Conservation (phyloP, 2,888 invertebrate species). For the Drosophila niveifrons region DNA sequence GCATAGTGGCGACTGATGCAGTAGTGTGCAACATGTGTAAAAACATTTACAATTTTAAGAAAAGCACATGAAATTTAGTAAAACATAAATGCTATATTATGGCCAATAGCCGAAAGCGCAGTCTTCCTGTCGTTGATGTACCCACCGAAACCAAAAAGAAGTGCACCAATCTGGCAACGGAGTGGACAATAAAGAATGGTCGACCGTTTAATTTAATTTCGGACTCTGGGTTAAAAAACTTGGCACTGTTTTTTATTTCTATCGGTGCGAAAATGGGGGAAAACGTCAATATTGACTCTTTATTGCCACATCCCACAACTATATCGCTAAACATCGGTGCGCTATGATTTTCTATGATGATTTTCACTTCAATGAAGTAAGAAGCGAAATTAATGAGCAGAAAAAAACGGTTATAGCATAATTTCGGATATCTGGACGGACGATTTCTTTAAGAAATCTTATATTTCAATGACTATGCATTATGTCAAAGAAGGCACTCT, state of each 20-base stretch:
- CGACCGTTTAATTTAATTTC: too few relatives aligned
- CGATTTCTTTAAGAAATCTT: conserved; percentile 2
- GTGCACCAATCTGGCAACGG: too few relatives aligned
- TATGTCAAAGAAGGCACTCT: conserved; percentile 7
- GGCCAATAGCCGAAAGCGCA: not conserved
- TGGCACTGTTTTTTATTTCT: too few relatives aligned
- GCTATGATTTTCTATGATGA: too few relatives aligned
- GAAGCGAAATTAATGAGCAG: not conserved
- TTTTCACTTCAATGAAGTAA: not conserved
- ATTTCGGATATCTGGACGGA: not conserved
- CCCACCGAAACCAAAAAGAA: too few relatives aligned
- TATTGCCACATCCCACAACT: not conserved
- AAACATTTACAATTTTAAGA: conserved; percentile 5
- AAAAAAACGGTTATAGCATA: conserved; percentile 1
- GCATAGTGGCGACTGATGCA: conserved; percentile 6
- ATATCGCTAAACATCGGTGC: not conserved
- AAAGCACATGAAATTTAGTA: conserved; percentile 12
- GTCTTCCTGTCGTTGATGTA: too few relatives aligned
- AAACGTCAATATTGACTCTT: too few relatives aligned
- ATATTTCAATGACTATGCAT: not conserved
- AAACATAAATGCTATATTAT: not conserved
- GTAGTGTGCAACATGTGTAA: conserved; percentile 21
- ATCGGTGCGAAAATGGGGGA: too few relatives aligned
- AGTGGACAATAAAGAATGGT: too few relatives aligned
- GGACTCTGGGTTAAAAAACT: too few relatives aligned